phyloP scores from a whole-genome alignment of 2,113 vertebrate genomes.

The Toxotes jaculatrix region DNA sequence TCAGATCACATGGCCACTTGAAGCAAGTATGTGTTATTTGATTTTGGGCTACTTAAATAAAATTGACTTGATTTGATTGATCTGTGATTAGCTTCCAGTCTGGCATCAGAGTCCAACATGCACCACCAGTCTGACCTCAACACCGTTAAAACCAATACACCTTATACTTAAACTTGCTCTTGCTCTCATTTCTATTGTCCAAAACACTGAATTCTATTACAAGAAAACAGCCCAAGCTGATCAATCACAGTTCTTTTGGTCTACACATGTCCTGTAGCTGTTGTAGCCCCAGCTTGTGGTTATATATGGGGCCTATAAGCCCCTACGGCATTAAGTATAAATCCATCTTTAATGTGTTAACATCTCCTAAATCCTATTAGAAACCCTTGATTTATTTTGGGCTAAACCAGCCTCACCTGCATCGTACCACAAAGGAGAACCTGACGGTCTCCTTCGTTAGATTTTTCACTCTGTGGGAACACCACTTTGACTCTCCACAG shows the following conservation, averaged over 20 bases:
- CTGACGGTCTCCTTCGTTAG: background rate
- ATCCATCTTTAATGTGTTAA: constrained; percentile 31
- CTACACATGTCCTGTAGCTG: background rate
- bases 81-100: background rate
- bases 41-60: background rate
- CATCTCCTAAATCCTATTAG: constrained; percentile 42
- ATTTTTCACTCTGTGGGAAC: constrained; percentile 10
- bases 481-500: constrained; percentile 22
- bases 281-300: background rate
- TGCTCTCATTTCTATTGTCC: background rate
- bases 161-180: background rate
- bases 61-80: background rate
- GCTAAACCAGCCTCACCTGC: constrained; percentile 26
- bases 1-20: background rate
- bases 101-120: background rate
- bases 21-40: background rate
- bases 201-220: background rate
- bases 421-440: constrained; percentile 10
- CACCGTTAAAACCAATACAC: background rate
- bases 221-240: background rate
- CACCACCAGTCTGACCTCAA: background rate
- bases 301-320: background rate
- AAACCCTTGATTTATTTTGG: constrained; percentile 44
- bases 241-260: background rate
- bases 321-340: background rate